Conservation (phyloP, 2,797 vertebrate genomes). For the Florisuga fusca region DNA sequence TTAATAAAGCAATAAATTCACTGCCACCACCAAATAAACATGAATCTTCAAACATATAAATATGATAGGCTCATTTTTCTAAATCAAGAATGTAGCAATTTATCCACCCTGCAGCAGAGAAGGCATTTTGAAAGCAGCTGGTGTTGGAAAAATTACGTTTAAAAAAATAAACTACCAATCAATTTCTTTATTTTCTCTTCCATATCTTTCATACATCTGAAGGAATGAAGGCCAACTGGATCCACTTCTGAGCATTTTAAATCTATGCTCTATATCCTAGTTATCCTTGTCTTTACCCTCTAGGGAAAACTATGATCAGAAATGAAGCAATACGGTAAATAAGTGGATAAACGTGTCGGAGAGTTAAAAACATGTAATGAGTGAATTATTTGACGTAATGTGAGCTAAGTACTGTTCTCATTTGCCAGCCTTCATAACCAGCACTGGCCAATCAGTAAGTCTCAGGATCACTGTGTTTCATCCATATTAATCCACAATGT, state of each 20-base stretch:
- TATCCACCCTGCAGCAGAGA: background rate
- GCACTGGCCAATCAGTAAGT: background rate
- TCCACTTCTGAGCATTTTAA: background rate
- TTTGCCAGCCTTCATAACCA: background rate
- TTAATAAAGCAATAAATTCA: background rate
- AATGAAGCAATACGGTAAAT: background rate
- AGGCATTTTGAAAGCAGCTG: background rate
- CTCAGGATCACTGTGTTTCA: background rate
- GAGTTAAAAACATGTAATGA: background rate
- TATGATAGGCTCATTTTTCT: background rate
- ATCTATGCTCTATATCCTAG: background rate
- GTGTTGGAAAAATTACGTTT: background rate
- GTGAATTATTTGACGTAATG: background rate
- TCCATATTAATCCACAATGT: background rate
- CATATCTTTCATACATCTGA: background rate
- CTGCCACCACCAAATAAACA: accelerated
- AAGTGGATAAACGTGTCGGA: background rate
- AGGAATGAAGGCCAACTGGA: background rate
- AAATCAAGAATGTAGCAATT: background rate
- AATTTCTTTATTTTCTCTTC: background rate
- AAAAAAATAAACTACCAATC: background rate
- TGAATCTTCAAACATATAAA: background rate
- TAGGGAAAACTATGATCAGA: background rate
- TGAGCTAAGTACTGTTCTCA: background rate
- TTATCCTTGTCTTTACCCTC: background rate